These are phyloP conservation scores for Enteromius paludinosus DNA, from an alignment of 2,797 vertebrate species.

Conservation along the genomic window DNA sequence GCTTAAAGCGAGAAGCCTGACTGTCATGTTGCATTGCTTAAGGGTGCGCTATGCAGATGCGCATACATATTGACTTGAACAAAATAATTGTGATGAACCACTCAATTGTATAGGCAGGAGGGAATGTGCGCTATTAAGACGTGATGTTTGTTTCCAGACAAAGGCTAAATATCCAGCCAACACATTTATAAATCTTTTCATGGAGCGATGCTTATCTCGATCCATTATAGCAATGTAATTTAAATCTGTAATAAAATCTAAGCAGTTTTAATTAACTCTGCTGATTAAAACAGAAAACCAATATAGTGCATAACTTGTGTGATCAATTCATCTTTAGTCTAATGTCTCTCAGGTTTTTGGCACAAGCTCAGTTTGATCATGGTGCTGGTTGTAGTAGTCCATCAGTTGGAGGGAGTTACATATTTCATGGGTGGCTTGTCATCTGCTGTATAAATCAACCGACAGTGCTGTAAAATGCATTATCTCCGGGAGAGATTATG, in stretches of 20 bases:
- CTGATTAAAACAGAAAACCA: slow-evolving; percentile 39
- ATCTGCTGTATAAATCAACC: slow-evolving; percentile 54
- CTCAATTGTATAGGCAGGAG: not conserved
- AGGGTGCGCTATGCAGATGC: not conserved
- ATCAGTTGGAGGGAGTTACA: slow-evolving; percentile 41
- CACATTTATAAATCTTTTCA: slow-evolving; percentile 6
- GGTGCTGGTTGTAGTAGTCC: not conserved
- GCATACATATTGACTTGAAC: slow-evolving; percentile 16
- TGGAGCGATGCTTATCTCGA: slow-evolving; percentile 60
- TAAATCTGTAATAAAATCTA: slow-evolving; percentile 25
- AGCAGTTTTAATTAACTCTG: slow-evolving; percentile 41
- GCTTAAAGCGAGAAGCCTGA: not conserved
- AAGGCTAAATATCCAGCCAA: slow-evolving; percentile 4
- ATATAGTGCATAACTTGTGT: slow-evolving; percentile 10
- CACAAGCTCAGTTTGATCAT: slow-evolving; percentile 24
- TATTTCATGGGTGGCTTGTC: slow-evolving; percentile 61
- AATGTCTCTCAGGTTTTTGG: slow-evolving; percentile 19
- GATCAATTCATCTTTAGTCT: slow-evolving; percentile 14
- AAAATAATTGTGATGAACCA: slow-evolving; percentile 32
- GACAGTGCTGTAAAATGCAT: slow-evolving; percentile 57
- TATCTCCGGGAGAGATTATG: slow-evolving; percentile 56
- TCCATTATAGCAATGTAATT: slow-evolving; percentile 32
- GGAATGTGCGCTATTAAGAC: slow-evolving; percentile 1
- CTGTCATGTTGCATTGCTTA: slow-evolving; percentile 9
- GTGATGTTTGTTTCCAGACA: slow-evolving; percentile 12